Evolutionary conservation across 2,888 invertebrate species (phyloP).

Genomic region (Callyntrura sp.): DNA sequence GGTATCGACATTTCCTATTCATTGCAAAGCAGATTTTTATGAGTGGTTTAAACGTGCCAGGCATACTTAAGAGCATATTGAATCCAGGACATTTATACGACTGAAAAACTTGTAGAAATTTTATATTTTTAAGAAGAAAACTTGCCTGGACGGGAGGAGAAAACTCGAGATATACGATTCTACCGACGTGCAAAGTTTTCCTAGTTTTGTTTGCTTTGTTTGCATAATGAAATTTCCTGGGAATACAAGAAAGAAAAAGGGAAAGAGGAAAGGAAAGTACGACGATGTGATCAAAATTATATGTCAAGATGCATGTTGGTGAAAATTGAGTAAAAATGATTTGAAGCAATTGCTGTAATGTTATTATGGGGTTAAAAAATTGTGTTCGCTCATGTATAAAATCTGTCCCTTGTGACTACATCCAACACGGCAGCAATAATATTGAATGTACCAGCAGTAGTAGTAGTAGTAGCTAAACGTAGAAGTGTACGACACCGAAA

Average conservation of each 20-base stretch:
- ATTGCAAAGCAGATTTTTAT: background rate
- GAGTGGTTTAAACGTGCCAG: background rate
- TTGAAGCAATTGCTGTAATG: constrained; percentile 73
- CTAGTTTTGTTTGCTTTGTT: background rate
- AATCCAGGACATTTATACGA: background rate
- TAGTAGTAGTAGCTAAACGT: background rate
- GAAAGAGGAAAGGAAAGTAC: background rate
- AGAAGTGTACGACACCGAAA: background rate
- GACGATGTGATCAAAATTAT: constrained; percentile 54
- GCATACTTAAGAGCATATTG: background rate
- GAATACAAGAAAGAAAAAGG: background rate
- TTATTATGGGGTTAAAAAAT: constrained; percentile 72
- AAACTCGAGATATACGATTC: background rate
- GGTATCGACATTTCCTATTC: background rate
- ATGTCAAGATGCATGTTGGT: constrained; percentile 66
- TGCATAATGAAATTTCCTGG: constrained; percentile 38
- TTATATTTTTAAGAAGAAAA: background rate
- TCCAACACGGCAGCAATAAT: constrained; percentile 1
- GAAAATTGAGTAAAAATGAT: constrained; percentile 71
- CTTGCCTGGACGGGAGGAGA: background rate
- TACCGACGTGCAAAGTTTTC: background rate
- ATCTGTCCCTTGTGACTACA: constrained; percentile 68
- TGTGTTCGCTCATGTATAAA: constrained; percentile 62
- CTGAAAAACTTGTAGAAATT: too few species aligned
- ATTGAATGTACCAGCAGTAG: too few species aligned